phyloP scores from a whole-genome alignment of 1,140 invertebrate genomes.

The Polypedilum pembai region DNA sequence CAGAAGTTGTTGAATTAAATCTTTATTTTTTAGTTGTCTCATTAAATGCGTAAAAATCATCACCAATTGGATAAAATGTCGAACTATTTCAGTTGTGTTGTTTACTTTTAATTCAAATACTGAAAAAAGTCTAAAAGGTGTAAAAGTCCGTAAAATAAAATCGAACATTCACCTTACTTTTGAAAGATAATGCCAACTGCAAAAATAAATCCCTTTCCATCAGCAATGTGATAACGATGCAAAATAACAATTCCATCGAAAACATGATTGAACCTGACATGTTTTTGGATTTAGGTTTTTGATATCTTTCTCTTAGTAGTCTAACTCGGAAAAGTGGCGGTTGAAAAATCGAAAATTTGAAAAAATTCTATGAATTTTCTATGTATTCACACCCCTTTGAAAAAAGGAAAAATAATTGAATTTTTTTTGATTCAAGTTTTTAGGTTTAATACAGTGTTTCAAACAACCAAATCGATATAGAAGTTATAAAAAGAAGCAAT shows the following conservation, averaged over 20 bases:
- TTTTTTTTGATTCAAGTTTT: too few relatives aligned
- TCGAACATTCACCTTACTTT: too few relatives aligned
- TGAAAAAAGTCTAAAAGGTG: constrained; percentile 53
- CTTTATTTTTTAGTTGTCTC: constrained; percentile 70
- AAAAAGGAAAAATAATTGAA: too few relatives aligned
- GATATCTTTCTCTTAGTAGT: too few relatives aligned
- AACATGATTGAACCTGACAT: constrained; percentile 66
- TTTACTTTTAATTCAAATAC: constrained; percentile 56
- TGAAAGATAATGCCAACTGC: constrained; percentile 70
- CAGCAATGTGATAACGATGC: constrained; percentile 68
- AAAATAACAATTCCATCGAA: constrained; percentile 81
- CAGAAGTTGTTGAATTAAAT: constrained; percentile 60
- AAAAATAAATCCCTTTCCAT: constrained; percentile 68
- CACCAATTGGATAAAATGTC: constrained; percentile 79
- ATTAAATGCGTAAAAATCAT: constrained; percentile 74
- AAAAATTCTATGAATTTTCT: too few relatives aligned
- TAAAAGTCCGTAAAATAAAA: constrained; percentile 7
- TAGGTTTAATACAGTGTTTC: too few relatives aligned
- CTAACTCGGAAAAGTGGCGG: too few relatives aligned
- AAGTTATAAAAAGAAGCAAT: too few relatives aligned
- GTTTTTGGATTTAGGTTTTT: too few relatives aligned
- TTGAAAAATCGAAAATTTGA: too few relatives aligned
- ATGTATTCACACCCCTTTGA: too few relatives aligned
- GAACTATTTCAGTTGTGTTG: constrained; percentile 71
- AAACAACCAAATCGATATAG: too few relatives aligned